A percentile compares a stretch with the other conserved stretches of the same genome.
Evolutionary conservation across 2,888 invertebrate species (phyloP).

Genomic region (Rhodophaea formosa): DNA sequence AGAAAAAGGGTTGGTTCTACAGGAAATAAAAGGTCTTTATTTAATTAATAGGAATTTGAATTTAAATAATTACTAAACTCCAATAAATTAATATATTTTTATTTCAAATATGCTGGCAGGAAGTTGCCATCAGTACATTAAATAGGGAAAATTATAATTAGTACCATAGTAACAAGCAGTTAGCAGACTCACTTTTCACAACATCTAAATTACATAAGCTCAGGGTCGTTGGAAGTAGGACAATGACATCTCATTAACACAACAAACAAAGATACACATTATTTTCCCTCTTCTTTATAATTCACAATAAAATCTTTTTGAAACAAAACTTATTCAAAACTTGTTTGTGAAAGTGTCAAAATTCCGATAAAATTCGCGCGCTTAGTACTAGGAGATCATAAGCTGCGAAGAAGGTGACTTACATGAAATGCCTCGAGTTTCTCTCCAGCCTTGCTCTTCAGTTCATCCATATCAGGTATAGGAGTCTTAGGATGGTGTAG

Average conservation of each 20-base stretch:
- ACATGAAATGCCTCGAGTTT: constrained; percentile 74
- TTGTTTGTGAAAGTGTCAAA: neutral
- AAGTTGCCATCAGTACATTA: neutral
- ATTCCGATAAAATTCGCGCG: constrained; percentile 40
- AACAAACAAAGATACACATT: constrained; percentile 35
- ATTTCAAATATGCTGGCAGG: no score
- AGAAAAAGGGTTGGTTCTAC: no score
- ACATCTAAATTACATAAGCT: constrained; percentile 55
- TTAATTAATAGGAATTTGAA: no score
- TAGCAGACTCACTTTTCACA: constrained; percentile 20
- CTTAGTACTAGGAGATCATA: constrained; percentile 52
- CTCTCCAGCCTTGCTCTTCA: constrained; percentile 70
- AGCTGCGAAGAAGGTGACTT: constrained; percentile 40
- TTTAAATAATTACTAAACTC: no score
- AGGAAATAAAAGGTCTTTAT: no score
- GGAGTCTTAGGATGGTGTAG: constrained; percentile 47
- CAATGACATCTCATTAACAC: constrained; percentile 47
- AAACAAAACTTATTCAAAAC: neutral
- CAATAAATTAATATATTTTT: no score
- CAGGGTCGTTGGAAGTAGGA: constrained; percentile 48
- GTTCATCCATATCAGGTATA: constrained; percentile 68
- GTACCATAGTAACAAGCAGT: neutral
- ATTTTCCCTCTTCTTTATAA: neutral
- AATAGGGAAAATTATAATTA: neutral
- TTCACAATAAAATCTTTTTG: constrained; percentile 15